phyloP scores from a whole-genome alignment of 1,140 invertebrate species.

The Diachasma alloeum region DNA sequence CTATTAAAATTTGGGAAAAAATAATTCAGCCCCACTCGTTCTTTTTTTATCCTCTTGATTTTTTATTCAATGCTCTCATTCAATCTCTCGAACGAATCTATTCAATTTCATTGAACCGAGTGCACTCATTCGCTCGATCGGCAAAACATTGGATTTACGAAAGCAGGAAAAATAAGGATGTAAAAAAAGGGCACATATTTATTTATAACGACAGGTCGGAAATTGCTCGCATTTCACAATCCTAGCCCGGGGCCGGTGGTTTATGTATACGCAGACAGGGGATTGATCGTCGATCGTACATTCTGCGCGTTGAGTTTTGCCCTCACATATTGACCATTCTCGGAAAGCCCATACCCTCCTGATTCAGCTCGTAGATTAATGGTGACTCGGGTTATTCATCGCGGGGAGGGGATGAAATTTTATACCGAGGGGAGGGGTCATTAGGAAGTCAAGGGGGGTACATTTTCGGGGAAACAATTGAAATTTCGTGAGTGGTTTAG shows the following conservation, averaged over 20 bases:
- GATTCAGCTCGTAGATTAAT: constrained; percentile 16
- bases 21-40: background rate
- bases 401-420: constrained; percentile 21
- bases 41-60: background rate
- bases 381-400: constrained; percentile 17
- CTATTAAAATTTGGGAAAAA: background rate
- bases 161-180: background rate
- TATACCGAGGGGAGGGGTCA: background rate
- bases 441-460: background rate
- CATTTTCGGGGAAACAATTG: too few species aligned
- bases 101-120: background rate
- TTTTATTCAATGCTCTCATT: background rate
- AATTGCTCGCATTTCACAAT: background rate
- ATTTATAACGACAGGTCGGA: background rate
- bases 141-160: background rate
- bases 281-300: background rate
- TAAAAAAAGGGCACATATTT: background rate
- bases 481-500: too few species aligned
- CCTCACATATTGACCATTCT: background rate
- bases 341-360: too few species aligned
- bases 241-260: background rate
- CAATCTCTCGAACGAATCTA: background rate
- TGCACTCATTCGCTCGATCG: background rate
- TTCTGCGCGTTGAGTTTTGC: background rate
- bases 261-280: background rate